Conservation (phyloP, 2,888 invertebrate species). For the Nemotelus pantherinus region DNA sequence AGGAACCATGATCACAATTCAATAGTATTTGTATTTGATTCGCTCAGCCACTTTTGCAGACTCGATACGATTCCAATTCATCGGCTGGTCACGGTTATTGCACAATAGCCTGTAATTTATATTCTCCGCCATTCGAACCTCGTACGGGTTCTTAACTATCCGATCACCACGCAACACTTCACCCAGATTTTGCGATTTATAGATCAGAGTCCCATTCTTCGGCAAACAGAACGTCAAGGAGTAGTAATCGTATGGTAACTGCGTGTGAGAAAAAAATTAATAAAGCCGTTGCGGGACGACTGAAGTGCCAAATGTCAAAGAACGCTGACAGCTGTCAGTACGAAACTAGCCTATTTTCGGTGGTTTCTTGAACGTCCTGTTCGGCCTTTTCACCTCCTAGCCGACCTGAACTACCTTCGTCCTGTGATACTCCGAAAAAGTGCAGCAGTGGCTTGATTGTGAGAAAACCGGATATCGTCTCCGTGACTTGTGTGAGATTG, state of each 20-base stretch:
- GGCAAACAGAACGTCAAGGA: constrained; percentile 93
- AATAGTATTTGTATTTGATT: constrained; percentile 91
- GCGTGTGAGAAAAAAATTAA: constrained; percentile 74
- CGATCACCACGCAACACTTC: constrained; percentile 97
- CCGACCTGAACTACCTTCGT: too few species aligned
- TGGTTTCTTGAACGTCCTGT: too few species aligned
- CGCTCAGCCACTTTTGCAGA: constrained; percentile 85
- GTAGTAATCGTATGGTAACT: constrained; percentile 97
- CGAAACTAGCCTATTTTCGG: too few species aligned
- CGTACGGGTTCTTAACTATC: constrained; percentile 96
- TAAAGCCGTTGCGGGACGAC: constrained; percentile 26
- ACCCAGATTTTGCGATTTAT: constrained; percentile 96
- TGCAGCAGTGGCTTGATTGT: too few species aligned
- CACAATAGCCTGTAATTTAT: constrained; percentile 81
- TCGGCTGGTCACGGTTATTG: constrained; percentile 76
- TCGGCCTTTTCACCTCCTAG: too few species aligned
- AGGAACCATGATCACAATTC: too few species aligned
- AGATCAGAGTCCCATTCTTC: constrained; percentile 82
- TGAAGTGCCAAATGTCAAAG: constrained; percentile 30
- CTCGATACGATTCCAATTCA: constrained; percentile 82
- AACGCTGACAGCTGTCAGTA: neutral
- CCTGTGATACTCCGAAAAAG: too few species aligned
- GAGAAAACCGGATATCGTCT: too few species aligned
- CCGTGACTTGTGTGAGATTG: too few species aligned
- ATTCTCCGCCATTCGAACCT: constrained; percentile 84